Base-by-base conservation (phyloP, 2,797 vertebrate genomes). In the Diceros bicornis region DNA sequence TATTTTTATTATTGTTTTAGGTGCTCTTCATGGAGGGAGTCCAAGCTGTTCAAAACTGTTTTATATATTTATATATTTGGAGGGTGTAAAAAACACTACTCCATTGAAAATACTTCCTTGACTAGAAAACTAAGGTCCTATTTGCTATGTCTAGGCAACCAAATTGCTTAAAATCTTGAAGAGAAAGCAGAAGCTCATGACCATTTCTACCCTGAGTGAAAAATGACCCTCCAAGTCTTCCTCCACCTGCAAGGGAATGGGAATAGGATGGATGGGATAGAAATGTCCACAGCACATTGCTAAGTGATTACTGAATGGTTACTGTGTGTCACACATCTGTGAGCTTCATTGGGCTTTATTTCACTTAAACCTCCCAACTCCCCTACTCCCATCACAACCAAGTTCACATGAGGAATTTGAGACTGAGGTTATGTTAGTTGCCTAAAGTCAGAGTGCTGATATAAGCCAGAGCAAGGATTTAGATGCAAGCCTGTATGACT, bases 401-500 rank as follows among this genome's bases (percentile, higher is more conserved):
- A 37, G 61, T 95, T 69, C 64, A 69, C 62, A 89, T 6, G 50
- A 94, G 21, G n/a, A 55, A 52, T 64, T 79, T 75, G 50, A 95
- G 55, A 50, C n/a, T 41, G 44, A 86, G n/a, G 59, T 83, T 72
- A 72, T 52, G 1, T 37, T 87, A 87, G 0, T 23, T 34, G 59
- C 18, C 41, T 78, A 41, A 34, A 41, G 27, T 77, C 34, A 69
- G 81, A 93, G 69, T 62, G 27, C 64, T 84, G 55, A 21, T 12
- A 55, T 8, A 32, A 57, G 37, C 16, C 25, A 57, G 18, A 84
- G 10, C 44, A 61, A 93, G 59, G 37, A 62, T 13, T 69, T 41
- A 34, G 52, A 90, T 27, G 57, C 10, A 66, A 78, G 32, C 75
- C 59, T 11, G 0, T 47, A 20, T 16, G 23, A 55, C 47, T 93